These are phyloP conservation scores for Chalcis sispes DNA, from an alignment of 2,888 invertebrate genomes.

Conservation along the genomic window DNA sequence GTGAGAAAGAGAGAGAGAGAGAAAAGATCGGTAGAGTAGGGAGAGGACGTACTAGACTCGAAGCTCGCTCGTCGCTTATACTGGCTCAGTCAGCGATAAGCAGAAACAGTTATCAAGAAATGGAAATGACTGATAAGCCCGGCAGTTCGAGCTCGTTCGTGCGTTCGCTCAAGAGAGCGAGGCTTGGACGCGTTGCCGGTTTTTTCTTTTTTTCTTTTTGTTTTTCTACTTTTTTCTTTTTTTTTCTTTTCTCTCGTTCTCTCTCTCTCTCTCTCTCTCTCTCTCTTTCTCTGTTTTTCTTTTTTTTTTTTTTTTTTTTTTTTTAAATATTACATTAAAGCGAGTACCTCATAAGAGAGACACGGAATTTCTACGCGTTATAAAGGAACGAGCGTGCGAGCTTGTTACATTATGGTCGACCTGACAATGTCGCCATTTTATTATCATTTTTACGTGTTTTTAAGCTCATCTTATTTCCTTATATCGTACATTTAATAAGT, in stretches of 20 bases:
- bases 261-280: no score
- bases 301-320: slow-evolving; percentile 15
- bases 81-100: slow-evolving; percentile 73
- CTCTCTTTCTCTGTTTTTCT: slow-evolving; percentile 9
- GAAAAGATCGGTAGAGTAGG: slow-evolving; percentile 12
- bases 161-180: slow-evolving; percentile 16
- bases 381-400: no score
- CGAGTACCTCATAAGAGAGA: no score
- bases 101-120: slow-evolving; percentile 77
- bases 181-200: slow-evolving; percentile 26
- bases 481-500: no score
- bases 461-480: no score
- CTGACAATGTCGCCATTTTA: no score
- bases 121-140: slow-evolving; percentile 78
- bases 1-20: background rate
- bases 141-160: slow-evolving; percentile 46
- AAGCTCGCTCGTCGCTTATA: slow-evolving; percentile 59
- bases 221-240: slow-evolving; percentile 11
- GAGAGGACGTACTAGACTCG: slow-evolving; percentile 51
- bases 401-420: no score
- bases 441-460: no score
- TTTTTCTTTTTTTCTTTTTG: slow-evolving; percentile 8
- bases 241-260: slow-evolving; percentile 14
- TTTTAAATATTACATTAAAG: slow-evolving; percentile 26
- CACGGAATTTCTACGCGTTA: background rate